Base-by-base conservation (phyloP, 2,797 vertebrate genomes). In the Falco peregrinus region DNA sequence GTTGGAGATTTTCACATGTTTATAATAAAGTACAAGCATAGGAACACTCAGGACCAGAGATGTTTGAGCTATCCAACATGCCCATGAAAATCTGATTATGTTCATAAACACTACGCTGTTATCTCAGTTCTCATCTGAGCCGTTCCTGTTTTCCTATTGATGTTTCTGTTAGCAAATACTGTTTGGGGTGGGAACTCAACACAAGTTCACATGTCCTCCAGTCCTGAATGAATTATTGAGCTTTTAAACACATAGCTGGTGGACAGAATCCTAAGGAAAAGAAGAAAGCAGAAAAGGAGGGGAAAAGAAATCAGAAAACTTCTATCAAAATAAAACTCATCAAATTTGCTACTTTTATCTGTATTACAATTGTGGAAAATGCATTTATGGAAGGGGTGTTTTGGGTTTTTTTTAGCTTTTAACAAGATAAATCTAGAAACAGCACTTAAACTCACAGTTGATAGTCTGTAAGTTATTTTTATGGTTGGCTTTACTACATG, bases 401-500 rank as follows among this genome's bases (percentile, higher is more conserved):
- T 88, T 63, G 29, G 45, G 29, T 9, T 9, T 45, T 45, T 25
- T 88, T 90, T 76, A 54, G 37, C 21, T 67, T 87, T 91, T 39
- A 39, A 50, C 11, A 82, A 61, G 45, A 59, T 73, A 70, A 84
- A 86, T 11, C 39, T 96, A 78, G 29, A 95, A 74, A 92, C 19
- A 68, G 54, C 48, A 57, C 70, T 93, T 94, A 75, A 92, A 87
- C 50, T 94, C 73, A 81, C 56, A 96, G 51, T 37, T 89, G 69
- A 78, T 28, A 67, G 76, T 64, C 37, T 89, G 5, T 95, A 73
- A 88, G 59, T 95, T 91, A 64, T 73, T 70, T 95, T 91, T 95
- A 84, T 89, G 48, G 21, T 69, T 94, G 57, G 16, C 35, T 90
- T 96, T 92, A 71, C 43, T 56, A 59, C 56, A 96, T 93, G 43